Evolutionary conservation across 1,140 invertebrate species (phyloP), one percentile per base, ranked within the genome.

Genomic region (Epicauta chinensis): DNA sequence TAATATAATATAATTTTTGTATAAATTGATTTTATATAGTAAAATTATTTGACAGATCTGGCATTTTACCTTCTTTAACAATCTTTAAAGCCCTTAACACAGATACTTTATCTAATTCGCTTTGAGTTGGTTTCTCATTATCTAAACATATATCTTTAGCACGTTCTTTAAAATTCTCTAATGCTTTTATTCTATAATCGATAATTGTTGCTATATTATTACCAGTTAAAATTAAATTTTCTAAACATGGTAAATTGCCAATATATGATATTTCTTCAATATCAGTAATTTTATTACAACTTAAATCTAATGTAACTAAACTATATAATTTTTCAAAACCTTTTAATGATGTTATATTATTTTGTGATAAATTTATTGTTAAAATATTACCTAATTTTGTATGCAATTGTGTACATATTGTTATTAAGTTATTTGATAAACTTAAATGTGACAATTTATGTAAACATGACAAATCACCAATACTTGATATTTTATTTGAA

Each of bases 101-200:
- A 31, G 90, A 83, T 1, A 93, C 91, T 10, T 89, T 95, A 65
- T 97, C 93, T 37, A 95, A 68, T 72, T 97, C 93, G 60, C 87
- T 86, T 65, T 91, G 85, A 16, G 86, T 85, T 0, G 91, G 82
- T 58, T 83, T 87, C 62, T 92, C 85, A 67, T 91, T 91, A 65
- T 97, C 94, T 38, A 97, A 70, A 67, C 80, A 87, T 35, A 93
- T 79, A 57, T 91, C 83, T 30, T 76, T 69, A 51, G 87, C 87
- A 39, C 89, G 75, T 34, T 80, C 77, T 37, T 86, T 86, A 66
- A 95, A 93, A 45, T 84, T 78, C 59, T 90, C 86, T 43, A 97
- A 75, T 0, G 94, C 86, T 67, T 90, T 90, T 0, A 92, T 86
- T 64, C 94, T 79, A 70, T 97, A 98, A 73, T 97, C 94, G 57